A percentile compares a stretch with the other conserved stretches of the same genome.
Conservation (phyloP, 2,797 vertebrate species). For the Sebastes umbrosus region DNA sequence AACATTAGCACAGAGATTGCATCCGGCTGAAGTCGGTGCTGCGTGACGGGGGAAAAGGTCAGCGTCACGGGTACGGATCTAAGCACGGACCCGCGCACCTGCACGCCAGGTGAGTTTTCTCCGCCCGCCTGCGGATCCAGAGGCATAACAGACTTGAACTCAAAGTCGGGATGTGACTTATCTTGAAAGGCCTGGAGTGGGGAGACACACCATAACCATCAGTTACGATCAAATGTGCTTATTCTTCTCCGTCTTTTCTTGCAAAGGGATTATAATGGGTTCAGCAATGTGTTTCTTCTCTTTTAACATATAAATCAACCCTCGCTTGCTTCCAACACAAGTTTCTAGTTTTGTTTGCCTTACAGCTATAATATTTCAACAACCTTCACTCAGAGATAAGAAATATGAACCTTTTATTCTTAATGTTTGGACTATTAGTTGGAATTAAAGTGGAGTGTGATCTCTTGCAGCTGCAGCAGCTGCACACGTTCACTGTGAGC, state of each 20-base stretch:
- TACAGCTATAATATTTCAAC: constrained; percentile 4
- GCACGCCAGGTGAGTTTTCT: constrained; percentile 27
- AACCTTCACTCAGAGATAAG: neutral
- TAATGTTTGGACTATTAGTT: neutral
- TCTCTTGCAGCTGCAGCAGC: neutral
- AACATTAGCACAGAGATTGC: constrained; percentile 20
- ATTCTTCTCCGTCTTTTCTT: neutral
- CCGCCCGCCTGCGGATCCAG: neutral
- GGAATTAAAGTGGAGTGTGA: neutral
- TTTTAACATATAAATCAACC: neutral
- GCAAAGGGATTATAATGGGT: neutral
- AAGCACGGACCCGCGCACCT: neutral
- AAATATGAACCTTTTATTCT: constrained; percentile 2
- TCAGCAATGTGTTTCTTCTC: neutral
- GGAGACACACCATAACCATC: neutral
- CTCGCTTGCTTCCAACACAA: neutral
- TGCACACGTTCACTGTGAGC: neutral
- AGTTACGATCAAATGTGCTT: neutral
- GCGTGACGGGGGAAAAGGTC: constrained; percentile 8
- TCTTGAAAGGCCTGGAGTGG: neutral
- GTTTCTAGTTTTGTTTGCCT: neutral
- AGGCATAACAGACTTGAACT: neutral
- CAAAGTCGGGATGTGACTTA: neutral
- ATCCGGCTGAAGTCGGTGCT: neutral
- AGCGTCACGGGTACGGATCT: constrained; percentile 6